phyloP scores from a whole-genome alignment of 2,888 invertebrate species.

The Strigamia crassipes region DNA sequence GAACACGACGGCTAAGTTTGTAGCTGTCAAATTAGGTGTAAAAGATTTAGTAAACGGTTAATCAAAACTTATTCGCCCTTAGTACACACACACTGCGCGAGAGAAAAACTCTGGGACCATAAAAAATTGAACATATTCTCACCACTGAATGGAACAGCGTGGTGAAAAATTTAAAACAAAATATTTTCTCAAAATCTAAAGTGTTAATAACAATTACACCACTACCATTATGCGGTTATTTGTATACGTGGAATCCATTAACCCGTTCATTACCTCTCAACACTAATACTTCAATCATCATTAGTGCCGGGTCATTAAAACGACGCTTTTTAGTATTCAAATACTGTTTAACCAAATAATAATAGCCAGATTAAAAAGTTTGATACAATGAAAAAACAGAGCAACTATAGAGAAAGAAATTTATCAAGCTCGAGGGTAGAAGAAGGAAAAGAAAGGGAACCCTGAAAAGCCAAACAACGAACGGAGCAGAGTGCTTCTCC shows the following conservation, averaged over 20 bases:
- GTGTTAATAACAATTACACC: not conserved
- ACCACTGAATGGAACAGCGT: not conserved
- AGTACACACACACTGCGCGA: not conserved
- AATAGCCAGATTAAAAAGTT: constrained; percentile 13
- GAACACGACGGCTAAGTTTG: constrained; percentile 19
- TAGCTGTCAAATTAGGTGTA: constrained; percentile 23
- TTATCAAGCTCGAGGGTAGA: not conserved
- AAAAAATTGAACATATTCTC: not conserved
- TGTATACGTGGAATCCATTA: constrained; percentile 18
- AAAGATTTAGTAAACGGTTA: constrained; percentile 2
- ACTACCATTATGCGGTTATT: constrained; percentile 2
- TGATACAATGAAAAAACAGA: not conserved
- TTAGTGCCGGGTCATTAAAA: not conserved
- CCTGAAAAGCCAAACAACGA: not conserved
- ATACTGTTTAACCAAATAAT: not conserved
- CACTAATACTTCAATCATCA: constrained; percentile 28
- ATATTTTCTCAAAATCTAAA: not conserved
- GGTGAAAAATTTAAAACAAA: not conserved
- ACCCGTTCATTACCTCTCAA: constrained; percentile 7
- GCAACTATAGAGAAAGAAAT: not conserved
- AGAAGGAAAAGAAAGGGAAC: not conserved
- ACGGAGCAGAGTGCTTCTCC: not conserved
- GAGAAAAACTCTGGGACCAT: not conserved
- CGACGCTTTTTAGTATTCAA: constrained; percentile 3
- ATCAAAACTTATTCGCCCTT: not conserved